phyloP scores from a whole-genome alignment of 35 echinoderm and acorn worm species.

The Eucidaris tribuloides region DNA sequence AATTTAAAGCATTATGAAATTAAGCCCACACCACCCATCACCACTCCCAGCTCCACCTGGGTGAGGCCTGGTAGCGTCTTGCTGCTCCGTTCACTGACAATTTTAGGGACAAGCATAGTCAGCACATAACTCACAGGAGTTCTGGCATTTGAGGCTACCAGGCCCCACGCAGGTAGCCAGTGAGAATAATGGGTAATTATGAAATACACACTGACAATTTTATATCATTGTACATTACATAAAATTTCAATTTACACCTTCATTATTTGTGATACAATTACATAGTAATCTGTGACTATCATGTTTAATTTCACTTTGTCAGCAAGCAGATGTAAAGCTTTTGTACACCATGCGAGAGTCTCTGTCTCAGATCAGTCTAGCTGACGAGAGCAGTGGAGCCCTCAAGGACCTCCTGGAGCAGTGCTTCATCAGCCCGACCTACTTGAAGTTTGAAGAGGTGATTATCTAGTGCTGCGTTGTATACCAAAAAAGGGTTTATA shows the following conservation, averaged over 20 bases:
- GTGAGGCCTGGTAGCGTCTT: too few relatives aligned
- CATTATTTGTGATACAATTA: neutral
- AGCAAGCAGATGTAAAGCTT: slow-evolving; percentile 76
- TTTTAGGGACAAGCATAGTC: too few relatives aligned
- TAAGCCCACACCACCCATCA: too few relatives aligned
- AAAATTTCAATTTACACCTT: neutral
- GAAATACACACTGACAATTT: neutral
- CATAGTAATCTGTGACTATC: neutral
- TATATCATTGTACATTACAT: neutral
- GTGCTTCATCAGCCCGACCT: slow-evolving; percentile 60
- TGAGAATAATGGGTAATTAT: neutral
- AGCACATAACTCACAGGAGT: too few relatives aligned
- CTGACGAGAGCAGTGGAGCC: slow-evolving; percentile 49
- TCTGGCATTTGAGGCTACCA: too few relatives aligned
- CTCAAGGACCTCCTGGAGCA: slow-evolving; percentile 63
- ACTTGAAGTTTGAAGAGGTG: slow-evolving; percentile 83
- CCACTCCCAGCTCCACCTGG: too few relatives aligned
- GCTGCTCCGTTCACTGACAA: too few relatives aligned
- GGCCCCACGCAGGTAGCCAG: too few relatives aligned
- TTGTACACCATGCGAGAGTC: slow-evolving; percentile 54
- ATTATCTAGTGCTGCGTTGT: neutral
- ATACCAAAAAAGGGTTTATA: too few relatives aligned
- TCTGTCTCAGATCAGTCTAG: slow-evolving; percentile 48
- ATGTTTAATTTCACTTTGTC: neutral
- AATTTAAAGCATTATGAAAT: too few relatives aligned